Conservation (phyloP, 64 coral and sea anemone species). For the Astreopora myriophthalma region DNA sequence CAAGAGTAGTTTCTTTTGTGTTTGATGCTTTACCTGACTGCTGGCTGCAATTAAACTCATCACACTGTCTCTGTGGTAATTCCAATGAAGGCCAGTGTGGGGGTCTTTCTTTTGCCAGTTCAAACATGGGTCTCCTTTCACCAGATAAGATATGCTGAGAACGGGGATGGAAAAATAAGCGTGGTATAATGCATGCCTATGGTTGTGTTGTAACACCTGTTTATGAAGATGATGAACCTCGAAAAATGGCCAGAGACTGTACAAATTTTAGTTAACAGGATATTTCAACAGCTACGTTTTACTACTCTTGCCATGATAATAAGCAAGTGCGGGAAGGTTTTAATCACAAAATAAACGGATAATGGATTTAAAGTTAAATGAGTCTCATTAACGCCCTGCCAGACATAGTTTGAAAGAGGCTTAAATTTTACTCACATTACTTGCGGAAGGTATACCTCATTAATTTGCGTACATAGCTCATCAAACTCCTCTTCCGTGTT, state of each 20-base stretch:
- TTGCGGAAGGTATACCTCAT: conserved; percentile 53
- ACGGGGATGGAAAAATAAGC: background rate
- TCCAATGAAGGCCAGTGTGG: conserved; percentile 88
- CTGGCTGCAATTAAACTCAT: conserved; percentile 71
- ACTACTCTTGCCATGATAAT: no score
- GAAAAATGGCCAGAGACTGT: no score
- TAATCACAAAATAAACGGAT: no score
- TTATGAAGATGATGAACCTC: no score
- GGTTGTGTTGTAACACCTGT: no score
- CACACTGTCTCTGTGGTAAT: conserved; percentile 63
- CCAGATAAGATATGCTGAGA: conserved; percentile 74
- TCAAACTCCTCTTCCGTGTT: conserved; percentile 89
- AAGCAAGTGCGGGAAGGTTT: no score
- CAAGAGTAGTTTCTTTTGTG: background rate
- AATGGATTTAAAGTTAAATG: no score
- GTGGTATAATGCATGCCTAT: background rate
- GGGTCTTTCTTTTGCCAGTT: conserved; percentile 78
- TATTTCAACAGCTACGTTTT: no score
- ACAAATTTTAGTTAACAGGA: no score
- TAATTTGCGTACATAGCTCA: conserved; percentile 80
- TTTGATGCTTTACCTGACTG: conserved; percentile 50
- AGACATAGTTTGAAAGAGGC: no score
- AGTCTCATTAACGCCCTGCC: no score
- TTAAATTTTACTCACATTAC: no score
- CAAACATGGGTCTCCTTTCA: conserved; percentile 89